Evolutionary conservation across 1,140 invertebrate species (phyloP).

Genomic region (Teleopsis dalmanni): DNA sequence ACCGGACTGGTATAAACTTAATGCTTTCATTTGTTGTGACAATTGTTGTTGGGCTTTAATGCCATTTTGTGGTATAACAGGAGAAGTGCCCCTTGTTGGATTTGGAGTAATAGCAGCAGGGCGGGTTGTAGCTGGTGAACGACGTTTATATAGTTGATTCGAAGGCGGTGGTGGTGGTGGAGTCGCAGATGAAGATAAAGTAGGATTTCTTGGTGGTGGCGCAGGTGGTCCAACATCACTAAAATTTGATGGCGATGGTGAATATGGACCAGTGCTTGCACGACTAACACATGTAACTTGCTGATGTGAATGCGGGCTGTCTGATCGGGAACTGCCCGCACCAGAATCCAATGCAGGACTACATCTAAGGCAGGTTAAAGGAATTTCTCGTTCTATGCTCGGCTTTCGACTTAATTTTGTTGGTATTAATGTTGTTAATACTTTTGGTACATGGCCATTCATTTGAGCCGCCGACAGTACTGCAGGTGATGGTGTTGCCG

Average conservation of each 20-base stretch:
- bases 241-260: slow-evolving; percentile 54
- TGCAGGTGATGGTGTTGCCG: slow-evolving; percentile 19
- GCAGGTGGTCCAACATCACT: slow-evolving; percentile 63
- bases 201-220: slow-evolving; percentile 55
- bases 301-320: slow-evolving; percentile 68
- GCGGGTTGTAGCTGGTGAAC: slow-evolving; percentile 59
- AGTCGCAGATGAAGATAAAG: slow-evolving; percentile 57
- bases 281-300: slow-evolving; percentile 31
- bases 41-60: slow-evolving; percentile 68
- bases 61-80: slow-evolving; percentile 52
- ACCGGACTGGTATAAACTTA: slow-evolving; percentile 66
- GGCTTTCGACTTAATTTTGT: slow-evolving; percentile 77
- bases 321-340: slow-evolving; percentile 78
- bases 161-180: slow-evolving; percentile 61
- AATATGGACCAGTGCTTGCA: slow-evolving; percentile 54
- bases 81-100: slow-evolving; percentile 65
- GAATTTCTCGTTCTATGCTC: slow-evolving; percentile 71
- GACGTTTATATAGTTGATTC: slow-evolving; percentile 75
- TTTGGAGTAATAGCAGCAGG: slow-evolving; percentile 49
- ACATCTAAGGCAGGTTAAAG: slow-evolving; percentile 55
- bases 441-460: slow-evolving; percentile 39
- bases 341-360: slow-evolving; percentile 81
- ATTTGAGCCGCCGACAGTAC: slow-evolving; percentile 8
- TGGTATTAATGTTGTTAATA: slow-evolving; percentile 48
- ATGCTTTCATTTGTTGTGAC: slow-evolving; percentile 75